Base-by-base conservation (phyloP, 2,113 vertebrate genomes). In the Psittacula cyanocephala region DNA sequence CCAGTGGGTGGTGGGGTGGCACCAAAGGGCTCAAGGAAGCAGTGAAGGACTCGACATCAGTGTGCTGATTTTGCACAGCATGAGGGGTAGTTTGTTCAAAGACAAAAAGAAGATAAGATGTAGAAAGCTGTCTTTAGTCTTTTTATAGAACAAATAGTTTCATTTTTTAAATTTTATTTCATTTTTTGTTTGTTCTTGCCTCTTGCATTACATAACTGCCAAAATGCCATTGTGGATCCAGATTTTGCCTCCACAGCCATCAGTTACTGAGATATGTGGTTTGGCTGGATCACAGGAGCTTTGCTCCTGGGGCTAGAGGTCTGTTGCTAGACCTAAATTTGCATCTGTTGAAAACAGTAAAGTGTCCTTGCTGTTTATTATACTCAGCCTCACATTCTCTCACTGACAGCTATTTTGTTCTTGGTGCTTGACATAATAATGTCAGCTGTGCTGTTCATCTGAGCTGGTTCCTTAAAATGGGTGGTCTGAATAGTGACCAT, bases 271-370 rank as follows among this genome's bases (percentile, higher is more conserved):
- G 74, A 35, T 91, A 57, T 9, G 91, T 94, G 86, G 44, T 83
- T 96, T 79, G 86, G 88, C 83, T 91, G 74, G 52, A 77, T 89
- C 9, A 3, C 62, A 65, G 93, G 60, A 91, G 83, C 80, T 96
- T 93, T 94, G 80, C 69, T 81, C 83, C 80, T 88, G 65, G 57
- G 86, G 93, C 82, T 86, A 81, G 91, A 94, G 88, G 68, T 93
- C 91, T 97, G 86, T 91, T 90, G 71, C 72, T 84, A 81, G 91
- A 93, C 92, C 83, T 92, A 71, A 75, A 85, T 93, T 93, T 75
- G 83, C 80, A 79, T 88, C 64, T 78, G 39, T 75, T 94, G 44
- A 76, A 90, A 95, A 90, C 52, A 93, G 35, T 86, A 75, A 88
- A 88, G 47, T 60, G 74, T 90, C 88, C 82, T 95, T 83, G 39